phyloP scores from a whole-genome alignment of 2,888 invertebrate genomes.

The Xanthia icteritia region DNA sequence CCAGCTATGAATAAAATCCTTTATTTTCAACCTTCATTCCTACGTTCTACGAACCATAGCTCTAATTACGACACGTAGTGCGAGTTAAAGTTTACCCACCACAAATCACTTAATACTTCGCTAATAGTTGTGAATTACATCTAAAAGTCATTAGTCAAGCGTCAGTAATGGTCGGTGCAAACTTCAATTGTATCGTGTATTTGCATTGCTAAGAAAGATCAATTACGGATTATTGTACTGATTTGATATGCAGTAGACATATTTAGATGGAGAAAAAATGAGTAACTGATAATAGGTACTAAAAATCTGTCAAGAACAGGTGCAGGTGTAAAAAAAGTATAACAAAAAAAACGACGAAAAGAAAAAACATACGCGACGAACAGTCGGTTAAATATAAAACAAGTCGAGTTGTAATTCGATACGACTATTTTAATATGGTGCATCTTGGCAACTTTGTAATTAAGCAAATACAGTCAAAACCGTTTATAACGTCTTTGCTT shows the following conservation, averaged over 20 bases:
- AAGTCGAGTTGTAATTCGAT: not conserved
- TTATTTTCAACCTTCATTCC: constrained; percentile 18
- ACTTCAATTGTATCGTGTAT: constrained; percentile 70
- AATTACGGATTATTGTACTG: constrained; percentile 64
- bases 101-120: constrained; percentile 66
- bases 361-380: not conserved
- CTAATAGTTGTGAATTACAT: constrained; percentile 65
- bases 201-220: constrained; percentile 72
- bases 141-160: constrained; percentile 28
- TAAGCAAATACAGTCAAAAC: too few species aligned
- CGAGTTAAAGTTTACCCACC: constrained; percentile 30
- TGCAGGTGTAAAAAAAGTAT: not conserved
- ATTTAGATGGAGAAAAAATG: constrained; percentile 2
- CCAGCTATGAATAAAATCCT: constrained; percentile 12
- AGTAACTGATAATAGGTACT: not conserved
- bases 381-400: too few species aligned
- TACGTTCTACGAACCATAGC: constrained; percentile 40
- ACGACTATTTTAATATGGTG: not conserved
- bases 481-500: too few species aligned
- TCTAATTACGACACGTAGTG: constrained; percentile 48
- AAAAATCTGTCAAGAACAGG: not conserved
- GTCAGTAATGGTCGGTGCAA: constrained; percentile 54
- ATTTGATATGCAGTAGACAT: constrained; percentile 64
- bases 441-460: too few species aligned
- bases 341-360: too few species aligned